These are phyloP conservation scores for Zosterops hypoxanthus DNA, from an alignment of 2,113 vertebrate genomes.

Conservation along the genomic window DNA sequence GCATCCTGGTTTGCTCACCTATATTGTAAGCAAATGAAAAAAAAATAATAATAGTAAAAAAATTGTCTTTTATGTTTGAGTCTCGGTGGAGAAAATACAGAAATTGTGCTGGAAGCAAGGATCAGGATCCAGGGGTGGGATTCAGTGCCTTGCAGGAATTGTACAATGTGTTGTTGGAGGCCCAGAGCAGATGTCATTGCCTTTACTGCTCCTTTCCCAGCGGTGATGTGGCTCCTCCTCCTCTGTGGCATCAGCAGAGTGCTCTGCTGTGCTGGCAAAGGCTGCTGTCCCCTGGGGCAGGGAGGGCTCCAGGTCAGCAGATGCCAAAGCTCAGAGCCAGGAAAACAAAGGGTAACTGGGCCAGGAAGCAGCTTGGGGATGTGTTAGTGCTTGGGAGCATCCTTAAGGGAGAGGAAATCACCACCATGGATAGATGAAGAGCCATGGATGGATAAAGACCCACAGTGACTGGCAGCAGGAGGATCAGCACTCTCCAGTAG, in stretches of 20 bases:
- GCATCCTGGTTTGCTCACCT: background rate
- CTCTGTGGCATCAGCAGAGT: rapidly evolving
- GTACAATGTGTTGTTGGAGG: background rate
- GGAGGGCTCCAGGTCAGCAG: rapidly evolving
- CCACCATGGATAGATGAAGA: background rate
- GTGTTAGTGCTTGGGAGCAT: background rate
- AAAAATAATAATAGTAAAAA: too few relatives aligned
- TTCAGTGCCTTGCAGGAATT: background rate
- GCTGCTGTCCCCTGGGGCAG: rapidly evolving
- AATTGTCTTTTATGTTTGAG: background rate
- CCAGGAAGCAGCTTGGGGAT: background rate
- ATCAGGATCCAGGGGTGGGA: background rate
- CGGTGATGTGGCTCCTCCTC: background rate
- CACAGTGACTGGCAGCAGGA: background rate
- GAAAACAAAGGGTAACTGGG: background rate
- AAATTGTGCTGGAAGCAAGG: background rate
- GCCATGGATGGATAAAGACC: background rate
- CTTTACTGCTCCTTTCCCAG: background rate
- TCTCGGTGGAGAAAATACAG: background rate
- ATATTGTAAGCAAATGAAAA: background rate
- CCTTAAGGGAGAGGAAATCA: background rate
- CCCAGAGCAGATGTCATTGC: background rate
- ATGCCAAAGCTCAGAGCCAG: background rate
- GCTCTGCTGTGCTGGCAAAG: background rate
- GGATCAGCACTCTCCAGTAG: background rate